These are phyloP conservation scores for Haliclystus octoradiatus DNA, from an alignment of 30 jellyfish, hydroid and myxozoan genomes.

Conservation along the genomic window DNA sequence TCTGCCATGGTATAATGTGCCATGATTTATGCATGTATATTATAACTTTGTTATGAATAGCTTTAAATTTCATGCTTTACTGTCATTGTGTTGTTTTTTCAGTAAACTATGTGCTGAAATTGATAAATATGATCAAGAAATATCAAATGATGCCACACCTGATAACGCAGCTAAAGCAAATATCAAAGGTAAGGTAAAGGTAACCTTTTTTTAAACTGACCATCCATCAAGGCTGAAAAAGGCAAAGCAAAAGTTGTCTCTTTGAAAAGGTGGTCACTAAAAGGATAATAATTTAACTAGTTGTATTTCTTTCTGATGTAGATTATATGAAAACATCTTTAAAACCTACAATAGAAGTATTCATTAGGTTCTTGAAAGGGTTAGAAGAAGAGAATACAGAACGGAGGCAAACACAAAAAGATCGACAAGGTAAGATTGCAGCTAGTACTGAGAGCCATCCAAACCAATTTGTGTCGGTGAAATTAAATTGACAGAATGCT, in stretches of 20 bases:
- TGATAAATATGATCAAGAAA: constrained; percentile 26
- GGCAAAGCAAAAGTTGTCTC: too few relatives aligned
- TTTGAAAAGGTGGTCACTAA: too few relatives aligned
- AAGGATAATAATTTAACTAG: too few relatives aligned
- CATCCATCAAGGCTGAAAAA: too few relatives aligned
- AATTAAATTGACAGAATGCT: too few relatives aligned
- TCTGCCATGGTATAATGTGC: too few relatives aligned
- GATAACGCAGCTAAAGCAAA: background rate
- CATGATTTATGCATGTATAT: too few relatives aligned
- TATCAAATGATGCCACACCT: constrained; percentile 3
- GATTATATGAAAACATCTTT: constrained; percentile 61
- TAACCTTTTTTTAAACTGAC: background rate
- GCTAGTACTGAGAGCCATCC: too few relatives aligned
- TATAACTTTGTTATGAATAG: too few relatives aligned
- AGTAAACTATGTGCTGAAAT: constrained; percentile 49
- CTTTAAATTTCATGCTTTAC: background rate
- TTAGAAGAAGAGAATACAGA: constrained; percentile 3
- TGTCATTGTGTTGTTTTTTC: background rate
- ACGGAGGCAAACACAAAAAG: background rate
- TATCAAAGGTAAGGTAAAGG: constrained; percentile 14
- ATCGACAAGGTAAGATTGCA: constrained; percentile 2
- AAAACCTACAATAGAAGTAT: constrained; percentile 27
- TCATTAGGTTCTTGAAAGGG: constrained; percentile 39
- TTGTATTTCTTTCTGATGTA: constrained; percentile 2
- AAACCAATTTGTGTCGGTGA: too few relatives aligned